A percentile compares a stretch with the other conserved stretches of the same genome.
These are phyloP conservation scores for Noctilio leporinus DNA, from an alignment of 2,113 vertebrate species.

Conservation along the genomic window DNA sequence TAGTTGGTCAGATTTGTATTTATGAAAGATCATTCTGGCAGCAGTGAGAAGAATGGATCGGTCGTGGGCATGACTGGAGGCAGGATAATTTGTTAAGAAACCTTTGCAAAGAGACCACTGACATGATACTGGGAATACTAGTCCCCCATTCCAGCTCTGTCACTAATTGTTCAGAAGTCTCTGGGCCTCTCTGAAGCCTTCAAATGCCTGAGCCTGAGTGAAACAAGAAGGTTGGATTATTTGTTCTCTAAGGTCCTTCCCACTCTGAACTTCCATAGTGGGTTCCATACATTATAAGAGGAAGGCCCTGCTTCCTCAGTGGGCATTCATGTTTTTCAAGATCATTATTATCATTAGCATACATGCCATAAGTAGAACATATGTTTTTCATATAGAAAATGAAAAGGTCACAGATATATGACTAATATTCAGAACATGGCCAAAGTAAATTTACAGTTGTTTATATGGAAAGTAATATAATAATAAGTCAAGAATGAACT, in stretches of 20 bases:
- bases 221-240: not conserved
- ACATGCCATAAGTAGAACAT: not conserved
- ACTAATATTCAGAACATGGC: not conserved
- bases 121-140: not conserved
- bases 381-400: not conserved
- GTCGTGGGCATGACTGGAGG: not conserved
- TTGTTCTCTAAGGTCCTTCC: not conserved
- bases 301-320: not conserved
- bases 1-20: slow-evolving; percentile 29
- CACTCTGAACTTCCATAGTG: not conserved
- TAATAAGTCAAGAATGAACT: too few species aligned
- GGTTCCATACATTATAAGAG: not conserved
- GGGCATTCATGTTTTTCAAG: not conserved
- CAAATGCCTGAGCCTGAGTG: not conserved
- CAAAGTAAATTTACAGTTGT: too few species aligned
- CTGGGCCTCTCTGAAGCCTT: not conserved
- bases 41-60: not conserved
- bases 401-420: not conserved
- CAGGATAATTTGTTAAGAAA: slow-evolving; percentile 6
- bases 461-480: too few species aligned
- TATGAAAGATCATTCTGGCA: slow-evolving; percentile 11
- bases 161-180: not conserved
- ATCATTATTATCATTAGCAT: not conserved
- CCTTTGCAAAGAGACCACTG: not conserved
- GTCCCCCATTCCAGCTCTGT: not conserved